A percentile compares a stretch with the other conserved stretches of the same genome.
phyloP scores from a whole-genome alignment of 2,888 invertebrate species.

The Agrypnus murinus region DNA sequence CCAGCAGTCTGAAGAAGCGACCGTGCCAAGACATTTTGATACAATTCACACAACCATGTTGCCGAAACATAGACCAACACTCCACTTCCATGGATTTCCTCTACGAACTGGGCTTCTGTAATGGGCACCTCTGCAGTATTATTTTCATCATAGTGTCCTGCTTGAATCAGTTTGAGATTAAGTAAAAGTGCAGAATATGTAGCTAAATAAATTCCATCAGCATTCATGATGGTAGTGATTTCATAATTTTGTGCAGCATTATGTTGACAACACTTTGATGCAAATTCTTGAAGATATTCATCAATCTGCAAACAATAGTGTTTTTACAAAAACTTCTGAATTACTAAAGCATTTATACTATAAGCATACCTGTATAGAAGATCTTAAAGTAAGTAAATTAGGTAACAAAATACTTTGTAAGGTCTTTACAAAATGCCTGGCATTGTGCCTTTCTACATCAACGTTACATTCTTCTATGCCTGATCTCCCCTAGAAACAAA shows the following conservation, averaged over 20 bases:
- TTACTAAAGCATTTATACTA: not conserved
- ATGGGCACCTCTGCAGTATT: conserved; percentile 73
- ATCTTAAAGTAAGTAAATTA: conserved; percentile 82
- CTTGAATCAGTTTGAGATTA: conserved; percentile 85
- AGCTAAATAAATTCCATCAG: conserved; percentile 94
- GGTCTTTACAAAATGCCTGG: conserved; percentile 87
- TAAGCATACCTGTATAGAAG: conserved; percentile 83
- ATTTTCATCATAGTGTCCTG: conserved; percentile 80
- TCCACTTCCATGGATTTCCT: conserved; percentile 93
- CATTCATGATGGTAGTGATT: conserved; percentile 88
- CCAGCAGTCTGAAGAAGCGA: conserved; percentile 83
- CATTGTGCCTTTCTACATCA: conserved; percentile 90
- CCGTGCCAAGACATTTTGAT: conserved; percentile 87
- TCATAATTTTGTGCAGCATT: conserved; percentile 79
- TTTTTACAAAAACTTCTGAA: conserved; percentile 1
- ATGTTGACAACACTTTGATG: conserved; percentile 93
- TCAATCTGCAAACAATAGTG: conserved; percentile 77
- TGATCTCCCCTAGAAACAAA: conserved; percentile 66
- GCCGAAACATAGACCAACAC: conserved; percentile 94
- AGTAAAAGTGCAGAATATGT: conserved; percentile 90
- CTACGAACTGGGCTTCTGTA: conserved; percentile 92
- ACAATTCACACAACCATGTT: conserved; percentile 94
- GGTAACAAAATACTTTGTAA: conserved; percentile 84
- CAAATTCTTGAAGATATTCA: conserved; percentile 92
- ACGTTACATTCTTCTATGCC: conserved; percentile 80